Percentiles rank a stretch among this genome's conserved stretches.
Conservation (phyloP, 2,888 invertebrate genomes). For the Ectemnius continuus region DNA sequence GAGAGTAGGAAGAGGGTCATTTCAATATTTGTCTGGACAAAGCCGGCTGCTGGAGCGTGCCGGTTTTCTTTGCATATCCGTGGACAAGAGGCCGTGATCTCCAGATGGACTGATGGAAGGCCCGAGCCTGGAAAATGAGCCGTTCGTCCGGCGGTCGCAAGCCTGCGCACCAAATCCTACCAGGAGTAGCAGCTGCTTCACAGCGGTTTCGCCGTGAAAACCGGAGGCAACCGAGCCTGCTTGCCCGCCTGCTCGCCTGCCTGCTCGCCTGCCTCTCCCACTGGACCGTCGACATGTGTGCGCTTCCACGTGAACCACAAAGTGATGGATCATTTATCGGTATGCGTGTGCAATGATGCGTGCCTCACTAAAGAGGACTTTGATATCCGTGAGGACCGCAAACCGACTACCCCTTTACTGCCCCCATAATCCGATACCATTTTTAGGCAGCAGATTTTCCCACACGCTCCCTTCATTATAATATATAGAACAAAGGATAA, state of each 20-base stretch:
- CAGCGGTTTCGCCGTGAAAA: constrained; percentile 30
- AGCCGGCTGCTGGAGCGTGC: constrained; percentile 27
- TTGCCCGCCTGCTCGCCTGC: no score
- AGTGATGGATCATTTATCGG: constrained; percentile 12
- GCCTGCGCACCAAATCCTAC: constrained; percentile 44
- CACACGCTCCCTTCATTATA: no score
- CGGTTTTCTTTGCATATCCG: constrained; percentile 1
- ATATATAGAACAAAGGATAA: no score
- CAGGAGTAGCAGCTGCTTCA: constrained; percentile 54
- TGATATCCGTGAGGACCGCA: no score
- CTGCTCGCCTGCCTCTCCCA: no score
- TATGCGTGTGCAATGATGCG: constrained; percentile 21
- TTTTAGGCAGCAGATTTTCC: no score
- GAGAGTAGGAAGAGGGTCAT: not conserved
- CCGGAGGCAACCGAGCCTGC: constrained; percentile 27
- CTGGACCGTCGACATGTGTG: constrained; percentile 4
- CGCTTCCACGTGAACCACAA: constrained; percentile 24
- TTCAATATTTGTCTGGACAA: constrained; percentile 6
- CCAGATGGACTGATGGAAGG: constrained; percentile 58
- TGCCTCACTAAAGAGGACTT: no score
- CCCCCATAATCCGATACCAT: no score
- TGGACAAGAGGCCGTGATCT: constrained; percentile 32
- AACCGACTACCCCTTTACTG: no score
- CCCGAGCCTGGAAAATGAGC: constrained; percentile 36
- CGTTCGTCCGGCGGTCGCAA: constrained; percentile 18